These are phyloP conservation scores for Falcunculus frontatus DNA, from an alignment of 2,113 vertebrate species.

Conservation along the genomic window DNA sequence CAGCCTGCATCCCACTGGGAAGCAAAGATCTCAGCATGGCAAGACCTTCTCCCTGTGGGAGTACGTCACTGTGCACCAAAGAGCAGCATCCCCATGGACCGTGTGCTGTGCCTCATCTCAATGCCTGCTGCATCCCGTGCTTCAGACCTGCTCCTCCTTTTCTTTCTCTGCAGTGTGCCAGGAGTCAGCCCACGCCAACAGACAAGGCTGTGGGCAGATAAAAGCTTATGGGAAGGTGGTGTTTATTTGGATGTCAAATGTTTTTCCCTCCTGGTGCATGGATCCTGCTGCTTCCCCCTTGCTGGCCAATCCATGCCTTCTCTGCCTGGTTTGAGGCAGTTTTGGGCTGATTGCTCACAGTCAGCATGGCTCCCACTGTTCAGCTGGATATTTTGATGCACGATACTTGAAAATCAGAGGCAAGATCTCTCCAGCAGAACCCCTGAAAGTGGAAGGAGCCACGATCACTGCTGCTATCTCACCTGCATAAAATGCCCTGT, in stretches of 20 bases:
- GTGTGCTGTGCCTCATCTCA: not conserved
- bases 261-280: not conserved
- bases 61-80: fast-evolving
- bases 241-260: slow-evolving; percentile 6
- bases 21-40: not conserved
- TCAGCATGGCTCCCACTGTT: not conserved
- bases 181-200: not conserved
- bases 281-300: not conserved
- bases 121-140: fast-evolving
- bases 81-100: fast-evolving
- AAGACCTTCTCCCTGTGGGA: not conserved
- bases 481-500: not conserved
- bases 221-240: not conserved
- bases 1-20: not conserved
- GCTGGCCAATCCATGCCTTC: not conserved
- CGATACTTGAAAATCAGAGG: not conserved
- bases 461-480: fast-evolving
- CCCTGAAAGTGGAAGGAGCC: fast-evolving
- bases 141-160: not conserved
- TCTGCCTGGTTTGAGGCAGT: not conserved
- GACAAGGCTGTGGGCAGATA: not conserved
- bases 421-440: not conserved
- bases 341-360: not conserved
- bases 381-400: not conserved
- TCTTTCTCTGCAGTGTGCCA: not conserved